Percentiles rank a stretch among this genome's conserved stretches.
Evolutionary conservation across 2,888 invertebrate species (phyloP).

Genomic region (Spisula subtruncata): DNA sequence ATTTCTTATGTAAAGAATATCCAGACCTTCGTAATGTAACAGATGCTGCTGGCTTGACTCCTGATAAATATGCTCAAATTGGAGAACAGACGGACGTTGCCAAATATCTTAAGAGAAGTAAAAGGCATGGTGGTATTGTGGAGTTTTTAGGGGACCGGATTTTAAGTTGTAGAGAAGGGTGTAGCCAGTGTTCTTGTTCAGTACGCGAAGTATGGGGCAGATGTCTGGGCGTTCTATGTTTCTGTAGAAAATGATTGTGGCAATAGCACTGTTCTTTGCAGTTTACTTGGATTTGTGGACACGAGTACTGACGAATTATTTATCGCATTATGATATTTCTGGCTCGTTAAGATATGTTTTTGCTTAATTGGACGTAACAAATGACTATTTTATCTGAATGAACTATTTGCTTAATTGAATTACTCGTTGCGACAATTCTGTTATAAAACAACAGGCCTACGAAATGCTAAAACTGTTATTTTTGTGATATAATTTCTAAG

Average conservation of each 20-base stretch:
- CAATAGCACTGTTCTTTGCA: background rate
- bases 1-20: conserved; percentile 55
- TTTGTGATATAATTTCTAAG: too few relatives aligned
- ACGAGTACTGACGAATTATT: too few relatives aligned
- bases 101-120: conserved; percentile 45
- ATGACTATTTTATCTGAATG: too few relatives aligned
- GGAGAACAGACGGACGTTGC: conserved; percentile 56
- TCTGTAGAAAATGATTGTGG: background rate
- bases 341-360: too few relatives aligned
- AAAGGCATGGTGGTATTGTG: conserved; percentile 30
- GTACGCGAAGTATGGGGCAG: background rate
- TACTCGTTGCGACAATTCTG: too few relatives aligned
- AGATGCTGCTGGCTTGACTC: conserved; percentile 49
- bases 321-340: too few relatives aligned
- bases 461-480: too few relatives aligned
- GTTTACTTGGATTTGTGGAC: too few relatives aligned
- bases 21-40: conserved; percentile 51
- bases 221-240: background rate
- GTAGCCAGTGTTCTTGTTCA: background rate
- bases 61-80: conserved; percentile 53
- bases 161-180: background rate
- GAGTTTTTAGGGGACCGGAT: background rate
- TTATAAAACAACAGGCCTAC: too few relatives aligned
- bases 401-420: too few relatives aligned
- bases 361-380: too few relatives aligned